Evolutionary conservation across 2,113 vertebrate species (phyloP).

Genomic region (Rhea pennata): DNA sequence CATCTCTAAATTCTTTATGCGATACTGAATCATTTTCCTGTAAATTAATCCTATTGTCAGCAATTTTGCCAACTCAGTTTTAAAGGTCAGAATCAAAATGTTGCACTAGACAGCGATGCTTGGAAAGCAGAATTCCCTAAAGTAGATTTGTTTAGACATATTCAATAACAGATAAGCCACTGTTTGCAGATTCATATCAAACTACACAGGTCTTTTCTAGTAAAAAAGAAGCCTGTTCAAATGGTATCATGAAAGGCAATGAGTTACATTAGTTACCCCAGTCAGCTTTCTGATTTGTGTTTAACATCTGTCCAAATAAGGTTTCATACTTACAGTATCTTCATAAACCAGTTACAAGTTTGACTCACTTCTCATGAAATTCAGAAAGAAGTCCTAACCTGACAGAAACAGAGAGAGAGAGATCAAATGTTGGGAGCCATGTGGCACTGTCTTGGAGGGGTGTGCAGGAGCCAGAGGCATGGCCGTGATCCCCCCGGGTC

Average conservation of each 20-base stretch:
- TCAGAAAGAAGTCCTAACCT: background rate
- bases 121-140: background rate
- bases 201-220: background rate
- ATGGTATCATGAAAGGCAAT: background rate
- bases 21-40: background rate
- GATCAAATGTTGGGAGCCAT: background rate
- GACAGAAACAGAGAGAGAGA: background rate
- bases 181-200: background rate
- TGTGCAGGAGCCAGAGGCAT: background rate
- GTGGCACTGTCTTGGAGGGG: background rate
- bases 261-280: background rate
- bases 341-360: background rate
- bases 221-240: background rate
- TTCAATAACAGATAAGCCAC: background rate
- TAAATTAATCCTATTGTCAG: background rate
- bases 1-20: background rate
- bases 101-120: background rate
- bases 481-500: accelerated
- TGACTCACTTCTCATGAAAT: background rate
- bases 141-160: background rate
- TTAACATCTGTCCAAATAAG: background rate
- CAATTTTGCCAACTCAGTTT: background rate
- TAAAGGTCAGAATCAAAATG: background rate
- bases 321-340: background rate
- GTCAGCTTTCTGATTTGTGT: background rate